These are phyloP conservation scores for Euproctis similis DNA, from an alignment of 2,888 invertebrate species.

Conservation along the genomic window DNA sequence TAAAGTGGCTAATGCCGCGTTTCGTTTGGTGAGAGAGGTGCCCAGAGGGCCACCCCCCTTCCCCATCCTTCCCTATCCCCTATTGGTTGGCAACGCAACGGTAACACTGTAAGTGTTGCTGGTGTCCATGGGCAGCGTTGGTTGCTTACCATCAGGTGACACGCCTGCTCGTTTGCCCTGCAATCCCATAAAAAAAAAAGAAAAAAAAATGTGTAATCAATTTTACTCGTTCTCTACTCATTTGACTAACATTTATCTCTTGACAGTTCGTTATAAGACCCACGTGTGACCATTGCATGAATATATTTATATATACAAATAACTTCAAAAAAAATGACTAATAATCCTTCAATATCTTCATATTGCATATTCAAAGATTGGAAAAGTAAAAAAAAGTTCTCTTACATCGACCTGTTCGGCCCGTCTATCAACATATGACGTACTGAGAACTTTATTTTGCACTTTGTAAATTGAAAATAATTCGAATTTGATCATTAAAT, in stretches of 20 bases:
- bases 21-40: too few species aligned
- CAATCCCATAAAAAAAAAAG: too few species aligned
- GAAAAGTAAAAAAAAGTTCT: conserved; percentile 37
- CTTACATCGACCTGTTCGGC: conserved; percentile 52
- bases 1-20: too few species aligned
- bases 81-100: too few species aligned
- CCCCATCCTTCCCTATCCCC: too few species aligned
- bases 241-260: conserved; percentile 27
- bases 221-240: too few species aligned
- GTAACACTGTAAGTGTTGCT: too few species aligned
- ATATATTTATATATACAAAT: conserved; percentile 37
- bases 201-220: too few species aligned
- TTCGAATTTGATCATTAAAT: conserved; percentile 24
- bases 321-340: conserved; percentile 48
- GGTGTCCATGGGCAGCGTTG: too few species aligned
- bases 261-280: conserved; percentile 43
- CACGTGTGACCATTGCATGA: conserved; percentile 38
- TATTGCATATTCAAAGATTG: conserved; percentile 59
- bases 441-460: conserved; percentile 33
- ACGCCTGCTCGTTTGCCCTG: too few species aligned
- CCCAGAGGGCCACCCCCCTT: too few species aligned
- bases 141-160: too few species aligned
- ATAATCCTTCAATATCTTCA: conserved; percentile 69
- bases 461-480: conserved; percentile 1
- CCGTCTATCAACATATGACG: conserved; percentile 73